Evolutionary conservation across 2,113 vertebrate species (phyloP), one percentile per base, ranked within the genome.

Genomic region (Struthidea cinerea): DNA sequence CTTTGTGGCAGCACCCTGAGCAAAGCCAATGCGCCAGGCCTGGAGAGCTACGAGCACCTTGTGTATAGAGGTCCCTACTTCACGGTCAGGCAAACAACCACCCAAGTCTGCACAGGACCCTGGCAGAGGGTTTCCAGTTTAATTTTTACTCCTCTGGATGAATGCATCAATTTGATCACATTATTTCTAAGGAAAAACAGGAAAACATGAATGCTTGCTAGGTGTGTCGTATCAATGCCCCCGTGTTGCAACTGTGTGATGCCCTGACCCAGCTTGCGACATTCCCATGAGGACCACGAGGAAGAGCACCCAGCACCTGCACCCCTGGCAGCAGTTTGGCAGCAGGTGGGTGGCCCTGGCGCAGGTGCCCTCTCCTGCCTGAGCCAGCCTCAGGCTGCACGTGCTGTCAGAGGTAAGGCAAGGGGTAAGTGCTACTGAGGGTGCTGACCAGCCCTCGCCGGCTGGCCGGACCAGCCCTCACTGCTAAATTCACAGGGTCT

Each of bases 381-480:
- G 1, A 67, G 59, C 56, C 59, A 77, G 68, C 68, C 79, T 8
- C 3, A 9, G 57, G 64, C 73, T 32, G 57, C 41, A 50, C 10
- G 3, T 3, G 26, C 63, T 68, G 69, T 47, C 76, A 87, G 93
- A 86, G 82, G 87, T 93, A 91, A 77, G 76, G 88, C 68, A 68
- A 75, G 78, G 30, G 50, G 35, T 78, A 94, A 94, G 87, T 76
- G 83, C 93, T 91, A 46, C 7, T 5, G 55, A 69, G 42, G 68
- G 49, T 50, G 87, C 59, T 32, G 67, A 67, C 57, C 59, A 32
- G 68, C 63, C 32, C 65, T 63, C 3, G 7, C 65, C 13, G 4
- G 42, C 55, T 10, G 55, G 55, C 42, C 35, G 16, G 59, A 39
- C 61, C 60, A 28, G 70, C 68, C 35, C 67, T 65, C 9, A 6